These are phyloP conservation scores for Agelastica alni DNA, from an alignment of 2,888 invertebrate genomes.

Conservation along the genomic window DNA sequence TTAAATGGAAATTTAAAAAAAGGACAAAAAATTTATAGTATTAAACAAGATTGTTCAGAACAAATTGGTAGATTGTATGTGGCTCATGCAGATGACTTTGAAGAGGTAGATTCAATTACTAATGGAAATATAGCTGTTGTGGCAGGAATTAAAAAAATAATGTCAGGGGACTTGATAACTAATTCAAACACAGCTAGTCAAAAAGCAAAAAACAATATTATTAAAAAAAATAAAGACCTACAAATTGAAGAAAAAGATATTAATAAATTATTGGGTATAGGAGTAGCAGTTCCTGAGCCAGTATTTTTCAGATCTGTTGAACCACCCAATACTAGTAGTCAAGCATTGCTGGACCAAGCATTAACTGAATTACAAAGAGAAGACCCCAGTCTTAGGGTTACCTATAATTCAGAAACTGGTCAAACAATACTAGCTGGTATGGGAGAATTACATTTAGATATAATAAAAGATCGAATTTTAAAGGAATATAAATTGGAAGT, in stretches of 20 bases:
- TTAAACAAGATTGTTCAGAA: constrained; percentile 68
- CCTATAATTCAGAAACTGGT: constrained; percentile 76
- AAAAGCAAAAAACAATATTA: constrained; percentile 62
- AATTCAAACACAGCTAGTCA: constrained; percentile 62
- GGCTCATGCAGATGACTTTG: constrained; percentile 89
- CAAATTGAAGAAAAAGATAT: constrained; percentile 45
- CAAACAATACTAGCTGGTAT: constrained; percentile 91
- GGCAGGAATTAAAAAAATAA: constrained; percentile 78
- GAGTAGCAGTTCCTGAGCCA: constrained; percentile 83
- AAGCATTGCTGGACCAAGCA: constrained; percentile 78
- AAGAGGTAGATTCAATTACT: constrained; percentile 67
- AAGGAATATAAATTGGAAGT: constrained; percentile 89
- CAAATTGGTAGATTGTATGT: constrained; percentile 66
- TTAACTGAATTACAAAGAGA: constrained; percentile 81
- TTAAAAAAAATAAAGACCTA: constrained; percentile 43
- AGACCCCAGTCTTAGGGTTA: constrained; percentile 87
- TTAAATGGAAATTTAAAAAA: constrained; percentile 76
- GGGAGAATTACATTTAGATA: constrained; percentile 97
- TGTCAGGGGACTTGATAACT: constrained; percentile 76
- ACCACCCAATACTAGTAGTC: constrained; percentile 78
- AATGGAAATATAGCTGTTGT: constrained; percentile 90
- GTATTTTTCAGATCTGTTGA: constrained; percentile 98
- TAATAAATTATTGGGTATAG: constrained; percentile 57
- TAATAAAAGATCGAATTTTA: constrained; percentile 84
- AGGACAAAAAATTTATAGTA: constrained; percentile 75